These are phyloP conservation scores for Erpornis zantholeuca DNA, from an alignment of 2,113 vertebrate species.

Conservation along the genomic window DNA sequence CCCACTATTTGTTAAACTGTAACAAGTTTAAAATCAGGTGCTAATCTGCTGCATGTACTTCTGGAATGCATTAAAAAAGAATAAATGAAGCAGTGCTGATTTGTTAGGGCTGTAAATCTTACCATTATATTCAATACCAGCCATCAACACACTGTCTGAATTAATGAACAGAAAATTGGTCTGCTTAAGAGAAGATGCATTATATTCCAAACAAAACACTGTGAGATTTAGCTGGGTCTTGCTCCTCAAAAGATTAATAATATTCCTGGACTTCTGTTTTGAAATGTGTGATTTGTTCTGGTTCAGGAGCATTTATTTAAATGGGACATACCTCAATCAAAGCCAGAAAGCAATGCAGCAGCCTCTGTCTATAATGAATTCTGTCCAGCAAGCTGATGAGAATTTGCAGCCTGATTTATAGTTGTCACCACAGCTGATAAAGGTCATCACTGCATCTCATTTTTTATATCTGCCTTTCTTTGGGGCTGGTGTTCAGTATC, in stretches of 20 bases:
- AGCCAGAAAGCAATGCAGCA: constrained; percentile 36
- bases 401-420: constrained; percentile 70
- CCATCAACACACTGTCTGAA: neutral
- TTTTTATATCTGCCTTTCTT: constrained; percentile 46
- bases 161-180: constrained; percentile 53
- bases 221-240: neutral
- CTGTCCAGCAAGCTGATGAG: constrained; percentile 59
- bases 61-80: neutral
- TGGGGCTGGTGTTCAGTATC: neutral
- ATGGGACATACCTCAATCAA: constrained; percentile 45
- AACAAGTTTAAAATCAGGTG: neutral
- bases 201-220: constrained; percentile 10
- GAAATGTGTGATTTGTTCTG: constrained; percentile 17
- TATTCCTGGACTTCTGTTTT: neutral
- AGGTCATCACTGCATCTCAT: constrained; percentile 66
- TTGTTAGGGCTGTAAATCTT: constrained; percentile 18
- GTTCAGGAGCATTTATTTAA: constrained; percentile 2
- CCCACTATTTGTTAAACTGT: neutral
- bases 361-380: constrained; percentile 59
- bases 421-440: constrained; percentile 70
- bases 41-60: neutral
- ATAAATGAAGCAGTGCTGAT: neutral
- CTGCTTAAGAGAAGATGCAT: constrained; percentile 38
- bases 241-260: neutral
- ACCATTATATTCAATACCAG: constrained; percentile 2